Base-by-base conservation (phyloP, 1,140 invertebrate genomes). In the Ceratosolen fusciceps region DNA sequence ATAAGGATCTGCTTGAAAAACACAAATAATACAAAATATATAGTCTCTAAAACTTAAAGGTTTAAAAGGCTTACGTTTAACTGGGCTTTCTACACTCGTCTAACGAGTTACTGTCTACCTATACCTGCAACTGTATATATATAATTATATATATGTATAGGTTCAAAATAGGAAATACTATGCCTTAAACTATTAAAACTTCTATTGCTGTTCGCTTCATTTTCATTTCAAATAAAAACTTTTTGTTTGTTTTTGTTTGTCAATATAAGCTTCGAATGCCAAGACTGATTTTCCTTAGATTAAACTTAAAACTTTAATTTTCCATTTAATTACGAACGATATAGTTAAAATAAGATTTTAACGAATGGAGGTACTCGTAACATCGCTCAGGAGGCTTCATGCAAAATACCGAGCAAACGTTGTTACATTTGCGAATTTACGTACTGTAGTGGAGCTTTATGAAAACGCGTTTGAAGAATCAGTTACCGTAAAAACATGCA, bases 141-240 rank as follows among this genome's bases (percentile, higher is more conserved):
- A n/a, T n/a, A n/a, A n/a, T n/a, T n/a, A n/a, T n/a, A n/a, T n/a
- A n/a, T n/a, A n/a, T n/a, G n/a, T n/a, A n/a, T n/a, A 71, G 43
- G 26, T 74, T 56, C 68, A 79, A 77, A 68, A 79, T 74, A 71
- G 67, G 60, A 77, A 71, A 71, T 67, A 68, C 0, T 67, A 37
- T 24, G 14, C 34, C 67, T 62, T 68, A 68, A 47, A 8, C 9
- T 74, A 58, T 68, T 34, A 21, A 29, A 74, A 74, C n/a, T 68
- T 58, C 60, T 79, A 58, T 58, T 79, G 49, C 47, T 74, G 26
- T 73, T 67, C 26, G 29, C 29, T 37, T 31, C n/a, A n/a, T n/a
- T 71, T 52, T 31, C 21, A 1, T 65, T 37, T 34, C 60, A 65
- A 56, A 52, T 19, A 34, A 76, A 34, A 1, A 52, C 68, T 47